Evolutionary conservation across 2,797 vertebrate species (phyloP).

Genomic region (Acipenser oxyrinchus): DNA sequence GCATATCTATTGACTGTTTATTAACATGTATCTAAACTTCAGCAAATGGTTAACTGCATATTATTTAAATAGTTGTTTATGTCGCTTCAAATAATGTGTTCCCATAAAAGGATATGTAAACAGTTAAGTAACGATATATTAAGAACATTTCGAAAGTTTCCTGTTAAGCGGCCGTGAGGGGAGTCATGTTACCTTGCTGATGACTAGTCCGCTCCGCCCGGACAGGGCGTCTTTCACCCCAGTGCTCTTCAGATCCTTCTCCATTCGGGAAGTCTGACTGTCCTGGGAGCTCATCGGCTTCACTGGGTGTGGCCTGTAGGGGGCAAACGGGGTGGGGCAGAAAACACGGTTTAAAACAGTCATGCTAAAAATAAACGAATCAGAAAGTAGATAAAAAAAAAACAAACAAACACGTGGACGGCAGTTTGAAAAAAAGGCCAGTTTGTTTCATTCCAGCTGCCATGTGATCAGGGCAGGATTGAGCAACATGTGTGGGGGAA

Average conservation of each 20-base stretch:
- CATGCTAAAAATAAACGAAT: background rate
- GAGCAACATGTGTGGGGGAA: background rate
- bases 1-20: too few species aligned
- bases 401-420: background rate
- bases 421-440: background rate
- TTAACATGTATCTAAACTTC: too few species aligned
- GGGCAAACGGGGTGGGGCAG: constrained; percentile 1
- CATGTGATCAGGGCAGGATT: background rate
- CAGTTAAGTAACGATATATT: background rate
- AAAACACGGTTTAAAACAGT: too few species aligned
- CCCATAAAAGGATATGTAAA: background rate
- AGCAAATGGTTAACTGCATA: too few species aligned
- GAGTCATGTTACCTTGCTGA: constrained; percentile 46
- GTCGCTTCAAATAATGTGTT: background rate
- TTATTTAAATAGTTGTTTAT: too few species aligned
- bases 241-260: constrained; percentile 47
- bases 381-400: background rate
- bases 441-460: background rate
- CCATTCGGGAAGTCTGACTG: constrained; percentile 46
- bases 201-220: constrained; percentile 1
- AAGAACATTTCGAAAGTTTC: background rate
- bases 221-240: constrained; percentile 26
- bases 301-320: constrained; percentile 82
- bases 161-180: background rate
- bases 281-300: constrained; percentile 79